A percentile compares a stretch with the other conserved stretches of the same genome.
Evolutionary conservation across 2,797 vertebrate genomes (phyloP).

Genomic region (Syndactyla subalaris): DNA sequence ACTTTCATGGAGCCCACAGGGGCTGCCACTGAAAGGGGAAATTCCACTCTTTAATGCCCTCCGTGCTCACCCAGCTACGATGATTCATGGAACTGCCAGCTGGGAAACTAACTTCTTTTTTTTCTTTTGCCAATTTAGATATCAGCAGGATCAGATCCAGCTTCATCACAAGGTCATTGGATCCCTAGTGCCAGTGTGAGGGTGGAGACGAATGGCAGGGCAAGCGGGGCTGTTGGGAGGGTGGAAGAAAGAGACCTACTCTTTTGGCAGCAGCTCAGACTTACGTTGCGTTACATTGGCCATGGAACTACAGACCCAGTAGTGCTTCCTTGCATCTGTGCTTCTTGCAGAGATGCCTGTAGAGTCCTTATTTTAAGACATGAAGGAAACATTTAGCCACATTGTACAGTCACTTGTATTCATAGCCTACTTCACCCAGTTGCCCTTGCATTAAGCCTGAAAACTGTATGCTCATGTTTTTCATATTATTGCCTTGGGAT

Average conservation of each 20-base stretch:
- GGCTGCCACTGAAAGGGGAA: not conserved
- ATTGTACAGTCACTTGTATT: not conserved
- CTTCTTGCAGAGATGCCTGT: not conserved
- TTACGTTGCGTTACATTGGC: not conserved
- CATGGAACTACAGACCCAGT: not conserved
- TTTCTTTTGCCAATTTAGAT: not conserved
- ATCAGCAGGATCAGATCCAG: not conserved
- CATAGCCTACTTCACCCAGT: not conserved
- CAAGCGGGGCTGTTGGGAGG: not conserved
- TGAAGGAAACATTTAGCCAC: not conserved
- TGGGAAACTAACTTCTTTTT: conserved; percentile 11
- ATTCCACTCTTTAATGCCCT: not conserved
- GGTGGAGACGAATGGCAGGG: not conserved
- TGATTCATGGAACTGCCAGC: not conserved
- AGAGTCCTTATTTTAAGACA: not conserved
- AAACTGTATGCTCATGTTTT: not conserved
- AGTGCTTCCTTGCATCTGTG: not conserved
- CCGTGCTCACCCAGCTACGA: not conserved
- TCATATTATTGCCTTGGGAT: not conserved
- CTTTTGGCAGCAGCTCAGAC: not conserved
- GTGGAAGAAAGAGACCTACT: not conserved
- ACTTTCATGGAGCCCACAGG: not conserved
- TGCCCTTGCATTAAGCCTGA: not conserved
- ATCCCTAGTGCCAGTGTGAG: not conserved
- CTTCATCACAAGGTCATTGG: not conserved